Evolutionary conservation across 2,113 vertebrate genomes (phyloP).

Genomic region (Clarias batrachus): DNA sequence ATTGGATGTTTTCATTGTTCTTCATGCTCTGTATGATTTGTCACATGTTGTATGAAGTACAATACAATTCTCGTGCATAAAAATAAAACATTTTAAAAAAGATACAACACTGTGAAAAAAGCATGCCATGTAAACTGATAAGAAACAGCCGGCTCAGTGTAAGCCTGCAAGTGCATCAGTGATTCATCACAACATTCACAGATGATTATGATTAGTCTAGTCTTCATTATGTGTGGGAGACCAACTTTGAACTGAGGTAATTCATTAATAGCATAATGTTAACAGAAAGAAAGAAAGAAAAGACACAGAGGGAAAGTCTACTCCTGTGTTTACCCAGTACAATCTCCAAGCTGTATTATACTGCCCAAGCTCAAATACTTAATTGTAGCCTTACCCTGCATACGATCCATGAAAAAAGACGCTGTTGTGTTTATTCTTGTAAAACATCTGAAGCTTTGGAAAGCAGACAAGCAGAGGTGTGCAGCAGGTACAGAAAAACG

Average conservation of each 20-base stretch:
- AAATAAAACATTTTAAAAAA: background rate
- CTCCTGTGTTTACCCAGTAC: background rate
- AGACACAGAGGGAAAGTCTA: too few species aligned
- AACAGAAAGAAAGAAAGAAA: conserved; percentile 5
- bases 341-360: background rate
- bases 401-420: background rate
- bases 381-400: conserved; percentile 27
- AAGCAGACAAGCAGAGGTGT: background rate
- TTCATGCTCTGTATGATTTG: background rate
- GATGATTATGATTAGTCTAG: background rate
- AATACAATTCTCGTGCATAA: background rate
- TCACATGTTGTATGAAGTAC: background rate
- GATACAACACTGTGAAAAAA: background rate
- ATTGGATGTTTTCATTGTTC: conserved; percentile 1
- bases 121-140: background rate
- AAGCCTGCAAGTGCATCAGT: background rate
- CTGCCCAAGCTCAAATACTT: background rate
- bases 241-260: background rate
- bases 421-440: background rate
- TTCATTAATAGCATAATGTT: background rate
- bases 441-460: background rate
- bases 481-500: background rate
- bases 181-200: background rate
- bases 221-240: background rate
- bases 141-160: background rate